These are phyloP conservation scores for Diadegma fenestrale DNA, from an alignment of 2,888 invertebrate species.

Conservation along the genomic window DNA sequence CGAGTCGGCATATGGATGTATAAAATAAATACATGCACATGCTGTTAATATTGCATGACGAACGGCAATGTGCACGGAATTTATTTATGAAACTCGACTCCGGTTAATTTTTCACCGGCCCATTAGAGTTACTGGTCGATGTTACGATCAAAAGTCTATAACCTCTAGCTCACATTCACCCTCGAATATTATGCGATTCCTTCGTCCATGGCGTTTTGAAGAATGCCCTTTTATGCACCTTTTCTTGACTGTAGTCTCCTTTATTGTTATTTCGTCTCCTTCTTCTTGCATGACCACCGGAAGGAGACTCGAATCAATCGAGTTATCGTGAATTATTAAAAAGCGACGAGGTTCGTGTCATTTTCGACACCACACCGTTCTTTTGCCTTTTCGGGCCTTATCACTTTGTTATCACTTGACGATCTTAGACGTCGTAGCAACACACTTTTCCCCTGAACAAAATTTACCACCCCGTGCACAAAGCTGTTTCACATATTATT, in stretches of 20 bases:
- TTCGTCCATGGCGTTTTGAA: constrained; percentile 13
- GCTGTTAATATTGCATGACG: constrained; percentile 69
- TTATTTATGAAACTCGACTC: constrained; percentile 64
- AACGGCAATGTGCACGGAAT: constrained; percentile 73
- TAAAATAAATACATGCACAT: constrained; percentile 7
- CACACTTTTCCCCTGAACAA: constrained; percentile 8
- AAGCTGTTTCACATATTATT: constrained; percentile 55
- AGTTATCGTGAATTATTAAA: constrained; percentile 52
- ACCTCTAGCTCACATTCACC: constrained; percentile 33
- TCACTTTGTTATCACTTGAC: neutral
- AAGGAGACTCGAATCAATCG: constrained; percentile 61
- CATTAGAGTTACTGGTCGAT: constrained; percentile 44
- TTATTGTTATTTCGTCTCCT: constrained; percentile 1
- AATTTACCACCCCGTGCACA: constrained; percentile 65
- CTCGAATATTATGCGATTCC: constrained; percentile 43
- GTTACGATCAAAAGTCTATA: constrained; percentile 32
- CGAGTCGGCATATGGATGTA: constrained; percentile 1
- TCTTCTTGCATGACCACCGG: constrained; percentile 51
- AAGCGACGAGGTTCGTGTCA: constrained; percentile 41
- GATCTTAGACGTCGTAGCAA: neutral
- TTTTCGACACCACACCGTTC: neutral
- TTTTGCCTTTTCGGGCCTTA: constrained; percentile 2
- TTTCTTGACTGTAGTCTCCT: constrained; percentile 15
- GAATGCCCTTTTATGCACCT: constrained; percentile 56
- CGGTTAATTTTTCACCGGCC: constrained; percentile 54